These are phyloP conservation scores for Drosophila helvetica DNA, from an alignment of 2,888 invertebrate species.

Conservation along the genomic window DNA sequence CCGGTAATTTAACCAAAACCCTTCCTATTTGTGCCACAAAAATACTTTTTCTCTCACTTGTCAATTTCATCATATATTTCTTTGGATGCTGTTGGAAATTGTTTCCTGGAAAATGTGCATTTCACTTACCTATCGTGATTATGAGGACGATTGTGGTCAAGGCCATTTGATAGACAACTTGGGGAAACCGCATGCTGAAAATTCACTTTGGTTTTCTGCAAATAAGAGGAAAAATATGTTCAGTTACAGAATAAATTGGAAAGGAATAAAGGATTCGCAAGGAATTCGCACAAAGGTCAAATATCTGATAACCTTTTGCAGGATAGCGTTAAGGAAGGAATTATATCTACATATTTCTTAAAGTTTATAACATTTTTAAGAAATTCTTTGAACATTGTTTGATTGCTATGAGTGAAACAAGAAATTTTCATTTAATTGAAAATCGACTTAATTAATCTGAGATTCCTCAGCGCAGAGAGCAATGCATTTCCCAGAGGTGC, in stretches of 20 bases:
- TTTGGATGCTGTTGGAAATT: no score
- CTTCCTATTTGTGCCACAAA: no score
- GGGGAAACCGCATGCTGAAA: conserved; percentile 57
- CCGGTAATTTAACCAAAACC: no score
- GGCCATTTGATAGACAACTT: conserved; percentile 34
- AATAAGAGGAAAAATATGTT: not conserved
- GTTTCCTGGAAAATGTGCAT: not conserved
- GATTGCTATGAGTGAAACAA: no score
- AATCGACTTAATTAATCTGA: not conserved
- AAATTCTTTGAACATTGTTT: no score
- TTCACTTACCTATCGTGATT: conserved; percentile 57
- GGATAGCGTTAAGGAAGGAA: not conserved
- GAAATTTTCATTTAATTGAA: not conserved
- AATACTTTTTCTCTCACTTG: no score
- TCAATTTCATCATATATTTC: no score
- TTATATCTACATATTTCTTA: no score
- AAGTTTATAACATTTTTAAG: no score
- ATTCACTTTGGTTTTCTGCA: conserved; percentile 32
- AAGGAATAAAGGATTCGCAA: not conserved
- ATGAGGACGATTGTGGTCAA: conserved; percentile 43
- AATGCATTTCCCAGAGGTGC: not conserved
- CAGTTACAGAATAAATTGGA: not conserved
- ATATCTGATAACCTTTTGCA: not conserved
- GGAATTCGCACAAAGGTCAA: no score
- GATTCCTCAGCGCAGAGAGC: not conserved